These are phyloP conservation scores for Isurus oxyrinchus DNA, from an alignment of 2,113 vertebrate species.

Conservation along the genomic window DNA sequence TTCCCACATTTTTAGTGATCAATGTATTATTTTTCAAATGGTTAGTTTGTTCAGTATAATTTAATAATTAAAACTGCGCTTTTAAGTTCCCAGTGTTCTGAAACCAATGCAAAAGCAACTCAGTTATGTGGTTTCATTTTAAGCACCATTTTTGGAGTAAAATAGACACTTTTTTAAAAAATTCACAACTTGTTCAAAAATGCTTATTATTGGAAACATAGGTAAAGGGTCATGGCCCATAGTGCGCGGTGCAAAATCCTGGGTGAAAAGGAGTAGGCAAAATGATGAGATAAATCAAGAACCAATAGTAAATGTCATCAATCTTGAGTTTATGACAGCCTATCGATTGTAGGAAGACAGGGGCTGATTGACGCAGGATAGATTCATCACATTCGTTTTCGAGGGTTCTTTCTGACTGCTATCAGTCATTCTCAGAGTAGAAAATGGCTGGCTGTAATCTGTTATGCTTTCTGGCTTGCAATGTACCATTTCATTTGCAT, in stretches of 20 bases:
- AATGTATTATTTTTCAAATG: background rate
- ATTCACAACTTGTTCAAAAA: background rate
- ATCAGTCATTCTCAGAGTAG: slow-evolving; percentile 49
- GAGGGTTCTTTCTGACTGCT: slow-evolving; percentile 47
- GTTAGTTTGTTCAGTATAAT: background rate
- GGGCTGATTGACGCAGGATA: background rate
- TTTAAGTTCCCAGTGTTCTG: background rate
- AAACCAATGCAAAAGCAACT: background rate
- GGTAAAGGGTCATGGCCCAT: background rate
- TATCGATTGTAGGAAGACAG: background rate
- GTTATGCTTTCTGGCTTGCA: background rate
- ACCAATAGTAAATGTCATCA: background rate
- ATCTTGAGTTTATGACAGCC: background rate
- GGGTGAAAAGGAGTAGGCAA: background rate
- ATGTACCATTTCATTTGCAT: background rate
- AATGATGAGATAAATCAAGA: background rate
- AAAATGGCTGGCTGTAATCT: background rate
- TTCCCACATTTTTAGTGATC: background rate
- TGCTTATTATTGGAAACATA: background rate
- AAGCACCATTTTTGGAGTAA: background rate
- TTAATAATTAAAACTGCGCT: background rate
- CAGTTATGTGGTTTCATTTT: background rate
- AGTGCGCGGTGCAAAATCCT: background rate
- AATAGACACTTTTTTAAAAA: background rate
- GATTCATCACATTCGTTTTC: slow-evolving; percentile 14